phyloP scores from a whole-genome alignment of 2,888 invertebrate species.

The Apamea sordens region DNA sequence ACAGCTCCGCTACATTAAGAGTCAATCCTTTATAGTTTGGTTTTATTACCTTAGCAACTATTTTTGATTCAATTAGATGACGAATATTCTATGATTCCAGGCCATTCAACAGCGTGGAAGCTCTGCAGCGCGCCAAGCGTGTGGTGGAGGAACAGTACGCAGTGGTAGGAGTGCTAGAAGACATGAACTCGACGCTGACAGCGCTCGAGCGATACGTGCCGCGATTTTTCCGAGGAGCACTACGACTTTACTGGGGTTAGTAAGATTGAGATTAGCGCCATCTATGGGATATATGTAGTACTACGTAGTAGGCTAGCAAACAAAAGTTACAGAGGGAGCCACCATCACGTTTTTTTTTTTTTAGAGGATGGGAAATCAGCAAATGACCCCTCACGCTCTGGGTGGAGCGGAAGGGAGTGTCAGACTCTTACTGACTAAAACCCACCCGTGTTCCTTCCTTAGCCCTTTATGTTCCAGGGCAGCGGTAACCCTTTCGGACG shows the following conservation, averaged over 20 bases:
- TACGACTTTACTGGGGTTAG: conserved; percentile 94
- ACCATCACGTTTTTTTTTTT: no score
- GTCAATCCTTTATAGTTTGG: not conserved
- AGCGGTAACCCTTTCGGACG: no score
- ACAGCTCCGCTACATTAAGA: no score
- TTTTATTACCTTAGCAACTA: not conserved
- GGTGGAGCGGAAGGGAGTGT: no score
- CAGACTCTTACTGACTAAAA: no score
- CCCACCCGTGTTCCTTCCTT: no score
- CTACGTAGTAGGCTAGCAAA: not conserved
- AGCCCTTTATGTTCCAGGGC: no score
- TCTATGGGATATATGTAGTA: conserved; percentile 7
- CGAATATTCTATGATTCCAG: conserved; percentile 82
- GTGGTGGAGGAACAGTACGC: conserved; percentile 97
- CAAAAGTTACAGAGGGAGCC: not conserved
- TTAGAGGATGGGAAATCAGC: no score
- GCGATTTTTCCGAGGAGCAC: conserved; percentile 95
- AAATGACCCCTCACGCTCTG: no score
- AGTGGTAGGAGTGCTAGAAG: conserved; percentile 96
- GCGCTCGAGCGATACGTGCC: conserved; percentile 97
- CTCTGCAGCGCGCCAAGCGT: conserved; percentile 95
- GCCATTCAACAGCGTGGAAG: conserved; percentile 95
- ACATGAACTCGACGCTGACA: conserved; percentile 95
- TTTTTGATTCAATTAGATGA: no score
- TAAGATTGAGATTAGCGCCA: conserved; percentile 26